Base-by-base conservation (phyloP, 2,797 vertebrate genomes). In the Mareca strepera region DNA sequence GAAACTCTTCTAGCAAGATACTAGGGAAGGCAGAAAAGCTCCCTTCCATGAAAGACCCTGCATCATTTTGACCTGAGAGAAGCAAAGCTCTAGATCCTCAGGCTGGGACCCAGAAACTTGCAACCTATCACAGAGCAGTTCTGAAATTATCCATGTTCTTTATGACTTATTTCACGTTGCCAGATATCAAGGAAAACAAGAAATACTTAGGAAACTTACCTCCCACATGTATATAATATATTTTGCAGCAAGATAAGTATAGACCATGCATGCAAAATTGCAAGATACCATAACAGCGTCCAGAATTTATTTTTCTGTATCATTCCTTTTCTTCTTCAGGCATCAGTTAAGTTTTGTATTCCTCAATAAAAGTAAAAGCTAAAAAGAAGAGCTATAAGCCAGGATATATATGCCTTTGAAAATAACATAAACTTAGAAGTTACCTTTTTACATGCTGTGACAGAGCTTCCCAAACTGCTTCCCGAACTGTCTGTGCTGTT, bases 391-490 rank as follows among this genome's bases (percentile, higher is more conserved):
- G 48, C 35, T 68, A 26, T 73, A 59, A 69, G 21, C 35, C 46
- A 9, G 31, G 44, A 60, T 82, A 63, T n/a, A 68, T 33, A 23
- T 26, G 2, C 12, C 7, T 55, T 77, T 33, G 23, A 91, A 86
- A 74, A 60, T 16, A 91, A 70, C 6, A 58, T 15, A 78, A 90
- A 89, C 3, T 28, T 37, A 46, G 75, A 77, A 11, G 15, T 97
- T 98, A 99, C 99, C 99, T 99, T 99, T 96, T 99, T 99, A 95
- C 98, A 99, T 81, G 98, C 98, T 41, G 98, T 98, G 98, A 99
- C 97, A 84, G 98, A 98, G 53, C 98, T 98, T 60, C 98, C 98
- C 94, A 98, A 79, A 66, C 97, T 96, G 94, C 98, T 98, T 93
- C 98, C 98, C 1, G 97, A 95, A 96, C 97, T 98, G 91, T 97